phyloP scores from a whole-genome alignment of 2,888 invertebrate species.

The Andrena bucephala region DNA sequence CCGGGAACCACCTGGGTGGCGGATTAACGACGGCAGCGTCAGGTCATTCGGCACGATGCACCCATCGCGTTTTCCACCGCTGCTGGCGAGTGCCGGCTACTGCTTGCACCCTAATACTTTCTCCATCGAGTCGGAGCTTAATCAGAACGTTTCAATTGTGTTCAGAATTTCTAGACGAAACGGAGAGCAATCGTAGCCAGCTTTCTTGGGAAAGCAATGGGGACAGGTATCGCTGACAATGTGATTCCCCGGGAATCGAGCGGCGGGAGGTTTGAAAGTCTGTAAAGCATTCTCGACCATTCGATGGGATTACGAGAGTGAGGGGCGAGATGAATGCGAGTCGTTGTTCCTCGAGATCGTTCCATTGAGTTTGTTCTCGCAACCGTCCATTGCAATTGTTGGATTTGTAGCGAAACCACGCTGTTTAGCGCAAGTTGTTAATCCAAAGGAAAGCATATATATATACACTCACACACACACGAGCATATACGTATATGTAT shows the following conservation, averaged over 20 bases:
- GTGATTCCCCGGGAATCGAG: not conserved
- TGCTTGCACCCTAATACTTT: constrained; percentile 11
- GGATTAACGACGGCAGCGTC: not conserved
- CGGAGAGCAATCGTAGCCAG: not conserved
- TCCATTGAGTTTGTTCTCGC: constrained; percentile 68
- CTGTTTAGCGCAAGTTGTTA: constrained; percentile 71
- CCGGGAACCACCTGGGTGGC: not conserved
- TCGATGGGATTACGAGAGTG: constrained; percentile 5
- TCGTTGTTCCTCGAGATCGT: constrained; percentile 55
- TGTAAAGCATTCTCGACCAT: not conserved
- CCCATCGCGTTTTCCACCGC: not conserved
- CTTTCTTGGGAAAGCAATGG: not conserved
- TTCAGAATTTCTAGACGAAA: constrained; percentile 1
- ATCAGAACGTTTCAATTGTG: constrained; percentile 13
- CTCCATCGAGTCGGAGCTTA: constrained; percentile 7
- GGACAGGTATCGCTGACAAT: not conserved
- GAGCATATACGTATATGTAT: constrained; percentile 38
- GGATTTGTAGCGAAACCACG: constrained; percentile 72
- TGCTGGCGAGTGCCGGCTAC: not conserved
- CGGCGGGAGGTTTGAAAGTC: not conserved
- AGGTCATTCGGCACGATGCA: constrained; percentile 11
- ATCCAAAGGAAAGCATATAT: constrained; percentile 40
- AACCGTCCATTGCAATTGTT: constrained; percentile 79
- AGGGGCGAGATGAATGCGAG: constrained; percentile 24
- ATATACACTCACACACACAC: not conserved